These are phyloP conservation scores for Idaea aversata DNA, from an alignment of 2,888 invertebrate genomes.

Conservation along the genomic window DNA sequence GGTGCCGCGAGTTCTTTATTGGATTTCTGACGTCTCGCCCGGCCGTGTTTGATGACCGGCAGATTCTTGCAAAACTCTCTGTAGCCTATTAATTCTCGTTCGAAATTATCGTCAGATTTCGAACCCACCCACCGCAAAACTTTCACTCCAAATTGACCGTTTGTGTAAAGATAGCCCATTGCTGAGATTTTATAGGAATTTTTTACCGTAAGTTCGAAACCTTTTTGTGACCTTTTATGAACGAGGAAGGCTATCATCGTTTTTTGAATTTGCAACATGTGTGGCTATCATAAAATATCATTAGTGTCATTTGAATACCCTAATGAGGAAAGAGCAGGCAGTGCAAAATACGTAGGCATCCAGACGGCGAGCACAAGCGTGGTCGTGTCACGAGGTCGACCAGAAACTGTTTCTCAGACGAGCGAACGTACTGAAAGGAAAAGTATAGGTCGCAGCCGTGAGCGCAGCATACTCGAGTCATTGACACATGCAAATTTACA, in stretches of 20 bases:
- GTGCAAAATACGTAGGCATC: conserved; percentile 27
- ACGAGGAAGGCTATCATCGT: background rate
- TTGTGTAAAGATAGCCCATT: conserved; percentile 1
- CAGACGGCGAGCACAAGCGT: conserved; percentile 31
- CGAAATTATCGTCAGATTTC: conserved; percentile 49
- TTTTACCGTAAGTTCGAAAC: background rate
- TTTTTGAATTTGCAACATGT: background rate
- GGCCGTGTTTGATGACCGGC: conserved; percentile 76
- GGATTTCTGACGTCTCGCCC: conserved; percentile 75
- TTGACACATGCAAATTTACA: conserved; percentile 78
- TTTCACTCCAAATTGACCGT: background rate
- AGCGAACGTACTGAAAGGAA: conserved; percentile 66
- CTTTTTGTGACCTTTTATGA: conserved; percentile 1
- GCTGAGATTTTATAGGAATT: background rate
- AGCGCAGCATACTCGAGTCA: conserved; percentile 67
- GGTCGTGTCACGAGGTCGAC: conserved; percentile 70
- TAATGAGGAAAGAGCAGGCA: conserved; percentile 21
- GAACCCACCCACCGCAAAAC: background rate
- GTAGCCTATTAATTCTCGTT: conserved; percentile 62
- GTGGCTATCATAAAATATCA: conserved; percentile 8
- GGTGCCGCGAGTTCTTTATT: conserved; percentile 78
- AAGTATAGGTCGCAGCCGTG: conserved; percentile 64
- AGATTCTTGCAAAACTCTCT: conserved; percentile 76
- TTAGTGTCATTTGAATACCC: conserved; percentile 21
- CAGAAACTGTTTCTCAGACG: conserved; percentile 64